Conservation (phyloP, 1,140 invertebrate genomes). For the Apis florea region DNA sequence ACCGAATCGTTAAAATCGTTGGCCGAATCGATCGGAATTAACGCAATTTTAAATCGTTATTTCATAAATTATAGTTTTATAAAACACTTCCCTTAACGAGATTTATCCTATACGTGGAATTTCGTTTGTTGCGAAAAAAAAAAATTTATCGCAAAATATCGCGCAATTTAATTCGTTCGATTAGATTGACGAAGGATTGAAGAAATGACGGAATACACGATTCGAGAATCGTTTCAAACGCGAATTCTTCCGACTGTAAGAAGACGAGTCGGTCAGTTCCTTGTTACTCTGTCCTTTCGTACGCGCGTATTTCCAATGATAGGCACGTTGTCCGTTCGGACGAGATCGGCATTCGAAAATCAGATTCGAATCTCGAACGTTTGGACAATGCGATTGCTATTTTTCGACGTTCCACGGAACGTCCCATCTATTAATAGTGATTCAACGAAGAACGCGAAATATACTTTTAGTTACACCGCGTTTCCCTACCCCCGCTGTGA, state of each 20-base stretch:
- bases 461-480: slow-evolving; percentile 1
- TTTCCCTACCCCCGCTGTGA: not conserved
- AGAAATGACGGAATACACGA: too few species aligned
- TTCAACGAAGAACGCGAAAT: slow-evolving; percentile 8
- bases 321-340: not conserved
- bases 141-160: too few species aligned
- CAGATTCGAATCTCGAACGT: not conserved
- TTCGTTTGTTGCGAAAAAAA: too few species aligned
- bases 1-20: not conserved
- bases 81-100: too few species aligned
- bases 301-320: not conserved
- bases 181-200: too few species aligned
- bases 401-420: slow-evolving; percentile 14
- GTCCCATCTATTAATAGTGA: slow-evolving; percentile 30
- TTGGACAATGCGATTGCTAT: not conserved
- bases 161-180: too few species aligned
- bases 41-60: not conserved
- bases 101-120: too few species aligned
- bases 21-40: not conserved
- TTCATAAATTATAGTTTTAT: too few species aligned
- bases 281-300: not conserved
- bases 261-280: not conserved
- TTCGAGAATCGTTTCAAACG: too few species aligned
- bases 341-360: slow-evolving; percentile 23
- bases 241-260: too few species aligned